Base-by-base conservation (phyloP, 1,140 invertebrate genomes). In the Drosophila lowei region DNA sequence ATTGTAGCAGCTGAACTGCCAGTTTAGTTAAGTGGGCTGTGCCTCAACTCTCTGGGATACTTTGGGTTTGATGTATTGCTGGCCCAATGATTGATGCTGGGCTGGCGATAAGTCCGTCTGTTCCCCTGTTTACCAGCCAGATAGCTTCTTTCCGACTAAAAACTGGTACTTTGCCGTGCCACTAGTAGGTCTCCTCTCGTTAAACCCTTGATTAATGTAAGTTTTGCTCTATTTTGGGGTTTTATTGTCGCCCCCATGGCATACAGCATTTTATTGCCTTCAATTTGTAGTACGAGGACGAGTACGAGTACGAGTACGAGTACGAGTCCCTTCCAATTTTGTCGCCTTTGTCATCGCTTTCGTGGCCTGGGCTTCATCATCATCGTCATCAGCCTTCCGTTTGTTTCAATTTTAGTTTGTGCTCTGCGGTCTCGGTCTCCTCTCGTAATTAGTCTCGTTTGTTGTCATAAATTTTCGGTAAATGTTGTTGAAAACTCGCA, bases 1-100 rank as follows among this genome's bases (percentile, higher is more conserved):
- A 90, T 90, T 88, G 88, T 70, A 80, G 89, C 88, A 90, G 88
- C 88, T 90, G 88, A 79, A 70, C 77, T 80, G 79, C 84, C 85
- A 85, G 67, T 90, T 88, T 71, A 72, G 71, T 80, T 85, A 83
- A 90, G 73, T 84, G 83, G 78, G 66, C 64, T 76, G 77, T 74
- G 71, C 76, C 77, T 79, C 77, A 78, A 72, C 16, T 61, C 28
- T 43, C 68, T 21, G 52, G 43, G 34, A 47, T 61, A 59, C 72
- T 79, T 67, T 48, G 41, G 54, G 53, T 60, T 60, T 85, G 81
- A 85, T 85, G 74, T 66, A 86, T 83, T 57, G 65, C 49, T 75
- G 65, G 65, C 74, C 61, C 81, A 81, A 77, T 72, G 53, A 79
- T 75, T 61, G 72, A 75, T 74, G 79, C 50, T 48, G 48, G 43